phyloP scores from a whole-genome alignment of 1,140 invertebrate genomes.

The Drosophila repletoides region DNA sequence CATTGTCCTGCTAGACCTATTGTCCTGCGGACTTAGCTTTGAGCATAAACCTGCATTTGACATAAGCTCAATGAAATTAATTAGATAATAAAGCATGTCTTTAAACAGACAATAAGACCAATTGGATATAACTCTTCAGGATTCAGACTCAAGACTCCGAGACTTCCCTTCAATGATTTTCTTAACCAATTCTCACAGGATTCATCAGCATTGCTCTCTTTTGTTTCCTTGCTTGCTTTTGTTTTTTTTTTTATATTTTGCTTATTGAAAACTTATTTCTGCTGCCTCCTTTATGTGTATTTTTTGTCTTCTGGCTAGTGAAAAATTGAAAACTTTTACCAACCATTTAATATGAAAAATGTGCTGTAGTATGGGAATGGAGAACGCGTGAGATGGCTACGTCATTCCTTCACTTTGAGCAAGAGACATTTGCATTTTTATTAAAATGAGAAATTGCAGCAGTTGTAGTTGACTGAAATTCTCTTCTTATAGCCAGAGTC shows the following conservation, averaged over 20 bases:
- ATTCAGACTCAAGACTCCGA: constrained; percentile 23
- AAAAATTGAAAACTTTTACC: constrained; percentile 66
- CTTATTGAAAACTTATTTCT: constrained; percentile 72
- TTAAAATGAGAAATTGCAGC: constrained; percentile 76
- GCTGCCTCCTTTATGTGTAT: constrained; percentile 20
- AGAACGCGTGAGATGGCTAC: constrained; percentile 1
- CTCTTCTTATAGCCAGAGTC: constrained; percentile 31
- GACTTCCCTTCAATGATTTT: constrained; percentile 40
- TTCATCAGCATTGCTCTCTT: constrained; percentile 37
- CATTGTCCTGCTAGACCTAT: constrained; percentile 34
- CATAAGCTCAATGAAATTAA: constrained; percentile 55
- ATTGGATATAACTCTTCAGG: background rate
- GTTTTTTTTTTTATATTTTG: constrained; percentile 37
- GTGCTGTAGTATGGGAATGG: background rate
- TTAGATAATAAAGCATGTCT: constrained; percentile 18
- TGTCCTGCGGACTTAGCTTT: constrained; percentile 37
- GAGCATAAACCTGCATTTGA: constrained; percentile 26
- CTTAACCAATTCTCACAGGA: constrained; percentile 23
- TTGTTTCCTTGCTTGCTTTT: too few species aligned
- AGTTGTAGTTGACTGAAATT: constrained; percentile 55
- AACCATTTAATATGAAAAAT: constrained; percentile 59
- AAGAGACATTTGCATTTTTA: constrained; percentile 74
- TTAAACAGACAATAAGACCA: background rate
- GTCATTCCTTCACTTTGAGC: constrained; percentile 60
- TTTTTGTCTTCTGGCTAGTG: constrained; percentile 5